These are phyloP conservation scores for Meleagris gallopavo DNA, from an alignment of 2,113 vertebrate species.

Conservation along the genomic window DNA sequence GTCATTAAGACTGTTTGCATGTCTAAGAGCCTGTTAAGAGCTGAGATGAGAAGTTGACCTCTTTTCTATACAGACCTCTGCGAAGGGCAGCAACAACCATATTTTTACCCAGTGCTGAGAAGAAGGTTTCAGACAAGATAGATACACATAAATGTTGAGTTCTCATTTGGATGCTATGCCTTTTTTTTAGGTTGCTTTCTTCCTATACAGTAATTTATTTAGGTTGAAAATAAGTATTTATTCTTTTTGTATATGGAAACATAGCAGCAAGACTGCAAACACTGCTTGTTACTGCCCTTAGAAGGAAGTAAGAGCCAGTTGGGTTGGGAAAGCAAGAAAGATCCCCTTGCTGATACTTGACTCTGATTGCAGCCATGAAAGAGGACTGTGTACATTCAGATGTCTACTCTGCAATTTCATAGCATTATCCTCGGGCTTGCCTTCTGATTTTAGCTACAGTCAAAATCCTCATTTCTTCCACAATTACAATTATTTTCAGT, in stretches of 20 bases:
- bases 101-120: neutral
- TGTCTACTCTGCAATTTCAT: neutral
- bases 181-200: neutral
- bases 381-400: neutral
- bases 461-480: neutral
- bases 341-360: neutral
- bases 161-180: neutral
- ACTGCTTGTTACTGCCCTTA: neutral
- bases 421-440: neutral
- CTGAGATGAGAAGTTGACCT: neutral
- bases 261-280: neutral
- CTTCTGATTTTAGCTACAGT: neutral
- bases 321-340: neutral
- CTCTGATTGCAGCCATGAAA: neutral
- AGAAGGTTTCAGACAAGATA: neutral
- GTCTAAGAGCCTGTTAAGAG: conserved; percentile 25
- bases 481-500: neutral
- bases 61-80: neutral
- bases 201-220: neutral
- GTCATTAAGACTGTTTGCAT: neutral
- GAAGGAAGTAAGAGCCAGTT: neutral
- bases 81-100: neutral
- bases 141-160: neutral
- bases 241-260: conserved; percentile 21
- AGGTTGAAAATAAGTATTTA: neutral